Evolutionary conservation across 2,888 invertebrate species (phyloP).

Genomic region (Mylabris sibirica): DNA sequence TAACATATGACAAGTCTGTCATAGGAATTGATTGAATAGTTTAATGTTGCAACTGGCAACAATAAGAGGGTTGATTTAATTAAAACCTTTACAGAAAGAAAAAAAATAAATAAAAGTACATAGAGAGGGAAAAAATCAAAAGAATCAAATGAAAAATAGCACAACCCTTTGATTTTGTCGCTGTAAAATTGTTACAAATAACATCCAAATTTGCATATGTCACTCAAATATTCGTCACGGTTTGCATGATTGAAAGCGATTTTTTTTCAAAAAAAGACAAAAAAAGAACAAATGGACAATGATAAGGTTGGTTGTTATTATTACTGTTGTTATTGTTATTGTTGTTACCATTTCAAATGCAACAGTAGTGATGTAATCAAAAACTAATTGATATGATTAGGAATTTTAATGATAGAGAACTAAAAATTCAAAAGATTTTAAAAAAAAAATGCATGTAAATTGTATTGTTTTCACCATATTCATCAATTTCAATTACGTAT

Average conservation of each 20-base stretch:
- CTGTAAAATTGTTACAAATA: background rate
- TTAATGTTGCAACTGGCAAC: constrained; percentile 14
- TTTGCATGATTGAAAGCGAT: constrained; percentile 3
- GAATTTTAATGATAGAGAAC: background rate
- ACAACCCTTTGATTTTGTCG: too few species aligned
- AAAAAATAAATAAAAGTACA: background rate
- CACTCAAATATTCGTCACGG: constrained; percentile 40
- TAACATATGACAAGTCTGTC: constrained; percentile 47
- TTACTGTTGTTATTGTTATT: background rate
- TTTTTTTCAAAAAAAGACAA: background rate
- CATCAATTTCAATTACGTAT: background rate
- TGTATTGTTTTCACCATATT: background rate
- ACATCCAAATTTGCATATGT: constrained; percentile 38
- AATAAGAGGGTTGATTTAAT: constrained; percentile 1
- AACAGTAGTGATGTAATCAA: background rate
- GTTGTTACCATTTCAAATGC: background rate
- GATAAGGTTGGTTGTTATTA: too few species aligned
- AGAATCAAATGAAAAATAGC: background rate
- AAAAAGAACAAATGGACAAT: background rate
- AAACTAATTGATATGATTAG: background rate
- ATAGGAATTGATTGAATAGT: constrained; percentile 41
- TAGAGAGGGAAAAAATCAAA: background rate
- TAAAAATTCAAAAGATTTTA: background rate
- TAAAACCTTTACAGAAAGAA: background rate
- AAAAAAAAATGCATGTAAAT: too few species aligned